Evolutionary conservation across 2,797 vertebrate species (phyloP), one percentile per base, ranked within the genome.

Genomic region (Notolabrus celidotus): DNA sequence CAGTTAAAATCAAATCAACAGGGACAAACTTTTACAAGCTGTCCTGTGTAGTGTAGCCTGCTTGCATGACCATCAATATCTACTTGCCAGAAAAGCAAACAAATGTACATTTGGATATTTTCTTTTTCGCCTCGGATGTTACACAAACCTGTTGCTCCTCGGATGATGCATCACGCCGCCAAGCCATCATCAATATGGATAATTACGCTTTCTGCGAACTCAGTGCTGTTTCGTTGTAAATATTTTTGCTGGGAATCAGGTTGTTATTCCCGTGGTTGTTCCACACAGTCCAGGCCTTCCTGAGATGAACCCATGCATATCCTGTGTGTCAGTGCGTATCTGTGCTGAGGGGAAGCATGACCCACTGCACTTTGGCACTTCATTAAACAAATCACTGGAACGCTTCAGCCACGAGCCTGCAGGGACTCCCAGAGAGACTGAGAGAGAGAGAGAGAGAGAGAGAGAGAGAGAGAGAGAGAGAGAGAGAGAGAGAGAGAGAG

Each of bases 301-400:
- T 85, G 86, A 86, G 90, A 91, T 92, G 93, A 91, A 93, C 88
- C 89, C 90, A 81, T 87, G 86, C 84, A 68, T 92, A 56, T 85
- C 83, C 61, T 63, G 47, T 31, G 63, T 85, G 91, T 93, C 89
- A 87, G 85, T 92, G 89, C 80, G 86, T 92, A 91, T 91, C 93
- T 93, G 87, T 84, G 79, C 71, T 70, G 61, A 92, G 86, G 90
- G 91, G 92, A 92, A 68, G 76, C 83, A 88, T 76, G 90, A 85
- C 73, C 91, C 74, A 59, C 87, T 90, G 84, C 85, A 83, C 83
- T 80, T 71, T 77, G 86, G 87, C 90, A 92, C 90, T 87, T 91
- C 88, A 86, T 89, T 88, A 83, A 87, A 82, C 77, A 86, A 80
- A 82, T 60, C 77, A 60, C 41, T 56, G 73, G 33, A 75, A 76